A percentile compares a stretch with the other conserved stretches of the same genome.
These are phyloP conservation scores for Ambastaia sidthimunki DNA, from an alignment of 2,797 vertebrate species.

Conservation along the genomic window DNA sequence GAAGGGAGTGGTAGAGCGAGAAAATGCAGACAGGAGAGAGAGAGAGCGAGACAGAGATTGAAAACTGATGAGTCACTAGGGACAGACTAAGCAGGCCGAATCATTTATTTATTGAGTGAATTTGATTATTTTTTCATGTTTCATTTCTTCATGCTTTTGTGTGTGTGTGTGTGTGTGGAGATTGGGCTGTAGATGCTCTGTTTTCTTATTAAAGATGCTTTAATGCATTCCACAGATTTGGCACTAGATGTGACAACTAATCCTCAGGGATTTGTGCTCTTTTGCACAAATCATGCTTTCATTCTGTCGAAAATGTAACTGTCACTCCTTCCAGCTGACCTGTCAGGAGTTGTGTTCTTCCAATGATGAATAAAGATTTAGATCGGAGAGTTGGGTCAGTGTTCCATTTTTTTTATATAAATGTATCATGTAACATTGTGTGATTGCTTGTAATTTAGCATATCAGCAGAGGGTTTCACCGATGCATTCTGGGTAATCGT, in stretches of 20 bases:
- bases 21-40: conserved; percentile 23
- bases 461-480: not conserved
- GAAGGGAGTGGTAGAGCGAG: conserved; percentile 13
- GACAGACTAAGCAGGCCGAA: conserved; percentile 13
- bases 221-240: conserved; percentile 26
- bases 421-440: not conserved
- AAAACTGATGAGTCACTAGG: conserved; percentile 46
- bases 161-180: not conserved
- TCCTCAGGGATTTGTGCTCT: conserved; percentile 11
- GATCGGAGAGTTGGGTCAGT: not conserved
- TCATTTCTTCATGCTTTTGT: not conserved
- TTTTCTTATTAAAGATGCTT: conserved; percentile 41
- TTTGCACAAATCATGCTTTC: too few species aligned
- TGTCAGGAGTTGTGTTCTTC: conserved; percentile 19
- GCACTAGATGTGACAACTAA: conserved; percentile 29
- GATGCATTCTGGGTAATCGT: not conserved
- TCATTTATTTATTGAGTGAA: conserved; percentile 39
- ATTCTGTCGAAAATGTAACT: conserved; percentile 1
- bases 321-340: conserved; percentile 21
- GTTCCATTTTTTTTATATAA: not conserved
- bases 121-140: conserved; percentile 18
- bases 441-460: not conserved
- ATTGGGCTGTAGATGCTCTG: conserved; percentile 22
- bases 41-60: conserved; percentile 9
- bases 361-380: conserved; percentile 19